Evolutionary conservation across 1,140 invertebrate genomes (phyloP).

Genomic region (Polyergus mexicanus): DNA sequence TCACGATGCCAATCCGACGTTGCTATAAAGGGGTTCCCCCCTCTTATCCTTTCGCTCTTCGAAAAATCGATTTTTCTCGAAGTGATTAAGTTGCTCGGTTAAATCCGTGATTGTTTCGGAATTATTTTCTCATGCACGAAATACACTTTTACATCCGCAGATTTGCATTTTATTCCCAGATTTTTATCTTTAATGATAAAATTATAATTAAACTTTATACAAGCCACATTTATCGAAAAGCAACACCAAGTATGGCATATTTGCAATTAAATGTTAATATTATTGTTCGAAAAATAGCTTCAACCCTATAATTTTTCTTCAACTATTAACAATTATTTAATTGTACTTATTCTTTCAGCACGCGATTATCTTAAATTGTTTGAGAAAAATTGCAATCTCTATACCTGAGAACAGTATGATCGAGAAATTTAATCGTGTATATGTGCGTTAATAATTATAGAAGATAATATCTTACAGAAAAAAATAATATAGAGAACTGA

Average conservation of each 20-base stretch:
- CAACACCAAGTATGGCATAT: background rate
- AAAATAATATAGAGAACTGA: background rate
- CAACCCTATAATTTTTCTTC: background rate
- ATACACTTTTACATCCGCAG: background rate
- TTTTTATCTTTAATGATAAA: background rate
- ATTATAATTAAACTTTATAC: background rate
- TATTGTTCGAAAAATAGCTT: background rate
- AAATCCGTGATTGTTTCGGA: background rate
- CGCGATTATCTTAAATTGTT: conserved; percentile 18
- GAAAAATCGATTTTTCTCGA: conserved; percentile 12
- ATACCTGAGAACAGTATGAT: background rate
- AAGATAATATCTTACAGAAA: background rate
- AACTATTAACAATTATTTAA: background rate
- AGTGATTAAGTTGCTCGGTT: background rate
- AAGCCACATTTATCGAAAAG: background rate
- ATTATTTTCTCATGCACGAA: background rate
- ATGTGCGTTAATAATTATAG: background rate
- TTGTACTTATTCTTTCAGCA: background rate
- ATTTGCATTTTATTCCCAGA: background rate
- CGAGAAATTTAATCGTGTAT: background rate
- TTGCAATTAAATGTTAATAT: background rate
- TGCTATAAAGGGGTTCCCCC: background rate
- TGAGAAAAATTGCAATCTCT: background rate
- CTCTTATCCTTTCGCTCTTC: background rate
- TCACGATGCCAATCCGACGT: conserved; percentile 23